phyloP scores from a whole-genome alignment of 1,140 invertebrate species.

The Asbolus verrucosus region DNA sequence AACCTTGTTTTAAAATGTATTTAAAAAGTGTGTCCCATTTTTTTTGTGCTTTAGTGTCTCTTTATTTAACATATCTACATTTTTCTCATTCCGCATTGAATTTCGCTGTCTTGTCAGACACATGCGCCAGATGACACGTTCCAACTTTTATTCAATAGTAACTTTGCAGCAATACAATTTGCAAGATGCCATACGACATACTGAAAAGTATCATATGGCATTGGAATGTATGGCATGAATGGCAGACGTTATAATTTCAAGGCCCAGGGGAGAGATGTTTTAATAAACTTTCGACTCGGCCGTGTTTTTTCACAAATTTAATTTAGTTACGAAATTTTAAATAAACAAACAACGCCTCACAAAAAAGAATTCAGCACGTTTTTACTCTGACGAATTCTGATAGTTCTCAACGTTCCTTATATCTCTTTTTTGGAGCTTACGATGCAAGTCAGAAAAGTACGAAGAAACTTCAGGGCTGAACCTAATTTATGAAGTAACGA shows the following conservation, averaged over 20 bases:
- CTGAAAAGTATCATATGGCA: neutral
- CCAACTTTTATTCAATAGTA: constrained; percentile 30
- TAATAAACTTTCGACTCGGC: too few species aligned
- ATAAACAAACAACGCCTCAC: neutral
- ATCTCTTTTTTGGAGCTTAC: constrained; percentile 11
- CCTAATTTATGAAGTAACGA: constrained; percentile 35
- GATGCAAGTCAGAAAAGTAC: constrained; percentile 25
- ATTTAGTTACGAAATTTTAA: neutral
- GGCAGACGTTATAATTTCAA: neutral
- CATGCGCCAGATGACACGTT: constrained; percentile 28
- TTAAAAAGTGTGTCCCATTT: neutral
- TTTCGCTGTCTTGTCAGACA: constrained; percentile 22
- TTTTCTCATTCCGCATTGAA: constrained; percentile 4
- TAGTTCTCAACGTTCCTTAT: constrained; percentile 11
- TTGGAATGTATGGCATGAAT: neutral
- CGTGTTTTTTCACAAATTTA: too few species aligned
- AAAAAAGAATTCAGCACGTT: neutral
- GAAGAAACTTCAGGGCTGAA: constrained; percentile 25
- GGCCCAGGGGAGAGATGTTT: too few species aligned
- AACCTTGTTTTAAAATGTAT: neutral
- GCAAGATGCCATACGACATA: constrained; percentile 19
- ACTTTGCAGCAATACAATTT: constrained; percentile 32
- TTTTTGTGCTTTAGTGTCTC: neutral
- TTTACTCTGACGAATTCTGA: neutral
- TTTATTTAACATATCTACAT: constrained; percentile 20